Evolutionary conservation across 23 tunicate genomes (phyloP), one percentile per base, ranked within the genome.

Genomic region (Halocynthia roretzi): DNA sequence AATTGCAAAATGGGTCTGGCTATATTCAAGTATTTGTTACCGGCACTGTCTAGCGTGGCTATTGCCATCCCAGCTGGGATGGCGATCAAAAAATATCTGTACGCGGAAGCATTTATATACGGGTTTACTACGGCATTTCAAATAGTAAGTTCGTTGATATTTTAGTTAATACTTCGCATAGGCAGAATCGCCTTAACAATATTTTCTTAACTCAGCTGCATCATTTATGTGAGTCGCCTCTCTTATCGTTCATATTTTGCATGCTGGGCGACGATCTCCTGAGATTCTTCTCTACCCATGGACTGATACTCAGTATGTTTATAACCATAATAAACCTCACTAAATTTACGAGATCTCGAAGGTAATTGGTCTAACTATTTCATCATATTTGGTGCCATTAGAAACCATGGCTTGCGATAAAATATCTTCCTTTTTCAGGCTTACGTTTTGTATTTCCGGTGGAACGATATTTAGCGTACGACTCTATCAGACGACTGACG

Each of bases 161-260:
- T 58, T 0, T 31, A 31, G 44, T 1, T 31, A 31, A 31, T 31
- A 31, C 64, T 58, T 58, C 64, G 64, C 1, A 60, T 60, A 60
- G 17, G 64, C 4, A 68, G n/a, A 22, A 22, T 68, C 2, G 4
- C 20, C 65, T 21, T 65, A n/a, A 40, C 12, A 40, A 22, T 80
- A 9, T 70, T 67, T 51, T 20, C 10, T 12, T 67, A 57, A 21
- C 70, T 12, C 69, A 85, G 90, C 12, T 85, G 22, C 76, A 72
- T 61, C 90, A 85, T 72, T 52, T 85, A 40, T 85, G 90, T 58
- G 57, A 62, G 40, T 71, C 64, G 15, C 90, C 84, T 14, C 70
- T 65, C 19, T 65, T 85, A 31, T 85, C 90, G 50, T 48, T 85
- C 22, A 17, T 85, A 53, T 80, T 85, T 56, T 85, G 90, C 53